Conservation (phyloP, 2,888 invertebrate species). For the Caenorhabditis sp. region DNA sequence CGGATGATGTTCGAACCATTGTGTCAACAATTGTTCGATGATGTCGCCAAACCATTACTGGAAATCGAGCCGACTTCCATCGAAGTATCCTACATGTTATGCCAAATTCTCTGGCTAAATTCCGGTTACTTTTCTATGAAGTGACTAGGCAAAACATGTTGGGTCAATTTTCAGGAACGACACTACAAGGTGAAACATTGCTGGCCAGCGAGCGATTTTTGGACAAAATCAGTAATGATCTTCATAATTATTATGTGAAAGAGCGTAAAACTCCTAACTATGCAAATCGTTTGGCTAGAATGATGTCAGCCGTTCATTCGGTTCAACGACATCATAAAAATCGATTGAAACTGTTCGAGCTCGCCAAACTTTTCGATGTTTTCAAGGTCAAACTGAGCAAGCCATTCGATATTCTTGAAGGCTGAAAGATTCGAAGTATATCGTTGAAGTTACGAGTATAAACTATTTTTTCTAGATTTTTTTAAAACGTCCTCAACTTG, state of each 20-base stretch:
- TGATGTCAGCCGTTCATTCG: slow-evolving; percentile 47
- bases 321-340: slow-evolving; percentile 37
- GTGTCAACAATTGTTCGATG: slow-evolving; percentile 23
- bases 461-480: too few relatives aligned
- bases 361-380: slow-evolving; percentile 35
- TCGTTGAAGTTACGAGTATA: not conserved
- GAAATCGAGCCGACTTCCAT: slow-evolving; percentile 32
- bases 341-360: slow-evolving; percentile 28
- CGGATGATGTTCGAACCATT: slow-evolving; percentile 39
- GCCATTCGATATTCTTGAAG: slow-evolving; percentile 3
- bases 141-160: too few relatives aligned
- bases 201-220: slow-evolving; percentile 31
- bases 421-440: not conserved
- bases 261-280: slow-evolving; percentile 43
- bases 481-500: too few relatives aligned
- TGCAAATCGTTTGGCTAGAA: slow-evolving; percentile 45
- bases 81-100: slow-evolving; percentile 47
- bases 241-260: slow-evolving; percentile 42
- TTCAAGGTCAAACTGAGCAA: slow-evolving; percentile 29
- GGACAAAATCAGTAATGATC: slow-evolving; percentile 36
- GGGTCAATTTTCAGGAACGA: too few relatives aligned
- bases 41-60: slow-evolving; percentile 39
- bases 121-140: slow-evolving; percentile 36
- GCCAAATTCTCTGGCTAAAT: slow-evolving; percentile 44
- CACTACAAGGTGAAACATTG: slow-evolving; percentile 24